These are phyloP conservation scores for Microcebus jonahi DNA, from an alignment of 2,113 vertebrate species.

Conservation along the genomic window DNA sequence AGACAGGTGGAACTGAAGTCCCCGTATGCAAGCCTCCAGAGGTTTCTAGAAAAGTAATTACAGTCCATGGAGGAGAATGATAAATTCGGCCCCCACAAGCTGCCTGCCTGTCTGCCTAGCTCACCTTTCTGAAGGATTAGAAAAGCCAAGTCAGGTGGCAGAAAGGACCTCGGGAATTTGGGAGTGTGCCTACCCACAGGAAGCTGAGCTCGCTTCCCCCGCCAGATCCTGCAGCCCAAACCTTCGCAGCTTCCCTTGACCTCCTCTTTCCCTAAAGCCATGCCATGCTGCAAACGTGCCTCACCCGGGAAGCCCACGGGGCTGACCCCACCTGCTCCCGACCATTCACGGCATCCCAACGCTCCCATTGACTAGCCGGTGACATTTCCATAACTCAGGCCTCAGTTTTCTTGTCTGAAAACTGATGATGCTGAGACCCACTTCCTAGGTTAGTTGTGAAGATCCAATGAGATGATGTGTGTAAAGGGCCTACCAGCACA, in stretches of 20 bases:
- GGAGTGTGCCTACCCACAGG: neutral
- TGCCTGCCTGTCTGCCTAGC: neutral
- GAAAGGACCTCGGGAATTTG: neutral
- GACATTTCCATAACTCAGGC: neutral
- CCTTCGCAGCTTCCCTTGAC: neutral
- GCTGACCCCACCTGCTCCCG: neutral
- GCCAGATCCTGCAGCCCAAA: neutral
- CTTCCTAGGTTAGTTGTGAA: neutral
- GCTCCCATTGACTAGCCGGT: neutral
- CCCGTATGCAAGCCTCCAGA: neutral
- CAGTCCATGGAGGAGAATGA: neutral
- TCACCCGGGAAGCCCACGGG: neutral
- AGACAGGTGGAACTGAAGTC: neutral
- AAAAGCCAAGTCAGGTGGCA: neutral
- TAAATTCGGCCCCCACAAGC: neutral
- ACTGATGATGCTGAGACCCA: neutral
- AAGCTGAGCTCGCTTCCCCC: neutral
- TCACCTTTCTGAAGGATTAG: neutral
- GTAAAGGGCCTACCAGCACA: neutral
- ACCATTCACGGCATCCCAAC: neutral
- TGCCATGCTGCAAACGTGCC: neutral
- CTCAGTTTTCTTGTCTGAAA: neutral
- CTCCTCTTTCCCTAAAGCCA: neutral
- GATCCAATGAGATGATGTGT: neutral
- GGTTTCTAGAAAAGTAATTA: neutral